Conservation (phyloP, 2,888 invertebrate species). For the Pandemis heparana region DNA sequence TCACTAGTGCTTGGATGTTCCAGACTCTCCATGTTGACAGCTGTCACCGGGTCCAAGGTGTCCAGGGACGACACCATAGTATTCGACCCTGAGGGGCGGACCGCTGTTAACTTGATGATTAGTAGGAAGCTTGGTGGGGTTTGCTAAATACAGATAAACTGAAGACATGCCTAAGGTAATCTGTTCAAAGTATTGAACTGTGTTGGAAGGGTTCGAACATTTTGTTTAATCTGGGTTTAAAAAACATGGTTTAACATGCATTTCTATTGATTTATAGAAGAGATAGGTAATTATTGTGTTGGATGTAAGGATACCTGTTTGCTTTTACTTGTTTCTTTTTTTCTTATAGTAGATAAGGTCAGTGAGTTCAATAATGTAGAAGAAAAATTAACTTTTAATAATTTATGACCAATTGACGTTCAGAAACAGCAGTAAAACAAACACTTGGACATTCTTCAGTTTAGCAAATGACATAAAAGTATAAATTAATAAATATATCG, state of each 20-base stretch:
- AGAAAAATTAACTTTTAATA: not conserved
- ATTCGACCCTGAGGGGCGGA: conserved; percentile 89
- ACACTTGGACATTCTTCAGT: conserved; percentile 17
- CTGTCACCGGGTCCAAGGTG: conserved; percentile 87
- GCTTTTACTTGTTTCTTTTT: too few relatives aligned
- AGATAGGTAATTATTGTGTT: too few relatives aligned
- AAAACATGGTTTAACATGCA: too few relatives aligned
- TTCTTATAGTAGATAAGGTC: too few relatives aligned
- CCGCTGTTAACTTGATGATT: conserved; percentile 83
- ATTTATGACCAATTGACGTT: not conserved
- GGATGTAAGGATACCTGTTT: too few relatives aligned
- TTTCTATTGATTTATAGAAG: too few relatives aligned
- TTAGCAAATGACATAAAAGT: conserved; percentile 17
- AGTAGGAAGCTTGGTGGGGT: conserved; percentile 79
- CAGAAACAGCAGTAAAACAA: too few relatives aligned
- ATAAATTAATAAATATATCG: conserved; percentile 39
- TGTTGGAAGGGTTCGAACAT: too few relatives aligned
- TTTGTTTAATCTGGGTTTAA: too few relatives aligned
- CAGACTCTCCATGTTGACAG: conserved; percentile 80
- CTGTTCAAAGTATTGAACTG: not conserved
- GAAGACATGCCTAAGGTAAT: conserved; percentile 21
- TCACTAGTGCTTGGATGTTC: conserved; percentile 80
- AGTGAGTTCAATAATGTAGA: too few relatives aligned
- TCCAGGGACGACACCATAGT: conserved; percentile 93
- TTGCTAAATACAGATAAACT: conserved; percentile 53